phyloP scores from a whole-genome alignment of 2,113 vertebrate species.

The Abramis brama region DNA sequence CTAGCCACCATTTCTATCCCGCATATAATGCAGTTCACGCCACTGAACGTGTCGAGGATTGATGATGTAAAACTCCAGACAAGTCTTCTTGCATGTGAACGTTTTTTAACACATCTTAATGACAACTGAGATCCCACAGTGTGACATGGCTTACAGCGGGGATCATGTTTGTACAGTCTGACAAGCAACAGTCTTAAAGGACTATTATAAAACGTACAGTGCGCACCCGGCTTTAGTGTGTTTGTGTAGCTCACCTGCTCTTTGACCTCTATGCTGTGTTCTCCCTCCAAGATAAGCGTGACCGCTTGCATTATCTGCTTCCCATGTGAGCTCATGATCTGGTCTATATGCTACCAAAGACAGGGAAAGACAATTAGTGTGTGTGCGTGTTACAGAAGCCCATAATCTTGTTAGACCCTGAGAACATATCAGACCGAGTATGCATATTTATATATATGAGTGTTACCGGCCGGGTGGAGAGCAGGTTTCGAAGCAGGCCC shows the following conservation, averaged over 20 bases:
- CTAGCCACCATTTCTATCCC: no score
- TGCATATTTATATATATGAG: background rate
- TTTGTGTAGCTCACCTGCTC: constrained; percentile 85
- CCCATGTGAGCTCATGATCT: constrained; percentile 97
- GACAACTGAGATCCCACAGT: no score
- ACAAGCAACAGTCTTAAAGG: no score
- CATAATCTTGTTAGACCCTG: background rate
- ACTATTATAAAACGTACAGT: no score
- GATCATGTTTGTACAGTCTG: no score
- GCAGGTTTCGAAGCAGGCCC: constrained; percentile 93
- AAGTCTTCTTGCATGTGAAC: no score
- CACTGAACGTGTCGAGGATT: no score
- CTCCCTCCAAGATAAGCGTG: constrained; percentile 97
- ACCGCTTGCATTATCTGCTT: constrained; percentile 99
- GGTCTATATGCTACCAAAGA: constrained; percentile 91
- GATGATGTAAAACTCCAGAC: no score
- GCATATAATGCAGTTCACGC: no score
- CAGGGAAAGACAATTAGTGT: constrained; percentile 35
- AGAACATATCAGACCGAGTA: background rate
- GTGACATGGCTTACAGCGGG: no score
- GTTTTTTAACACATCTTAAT: no score
- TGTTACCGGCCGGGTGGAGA: constrained; percentile 93
- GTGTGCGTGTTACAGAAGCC: background rate
- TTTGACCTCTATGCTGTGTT: constrained; percentile 96
- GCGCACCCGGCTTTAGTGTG: background rate